These are phyloP conservation scores for Platycheirus albimanus DNA, from an alignment of 2,888 invertebrate genomes.

Conservation along the genomic window DNA sequence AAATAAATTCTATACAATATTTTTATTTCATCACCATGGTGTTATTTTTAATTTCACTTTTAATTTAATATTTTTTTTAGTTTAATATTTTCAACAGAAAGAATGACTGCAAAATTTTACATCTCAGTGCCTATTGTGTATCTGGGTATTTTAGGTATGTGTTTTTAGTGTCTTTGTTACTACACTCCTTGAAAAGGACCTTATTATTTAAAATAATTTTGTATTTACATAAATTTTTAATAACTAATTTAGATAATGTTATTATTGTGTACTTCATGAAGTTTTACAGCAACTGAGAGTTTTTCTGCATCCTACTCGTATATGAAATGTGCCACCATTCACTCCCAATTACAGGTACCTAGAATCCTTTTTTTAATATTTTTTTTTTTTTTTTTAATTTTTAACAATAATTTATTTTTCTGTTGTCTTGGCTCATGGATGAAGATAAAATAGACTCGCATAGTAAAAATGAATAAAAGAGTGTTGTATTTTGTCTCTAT, in stretches of 20 bases:
- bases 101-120: slow-evolving; percentile 61
- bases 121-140: slow-evolving; percentile 49
- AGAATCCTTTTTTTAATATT: slow-evolving; percentile 31
- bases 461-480: slow-evolving; percentile 11
- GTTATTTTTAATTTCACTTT: slow-evolving; percentile 53
- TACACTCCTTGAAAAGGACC: slow-evolving; percentile 49
- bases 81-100: slow-evolving; percentile 49
- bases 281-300: slow-evolving; percentile 32
- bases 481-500: slow-evolving; percentile 33
- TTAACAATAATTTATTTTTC: neutral
- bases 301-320: slow-evolving; percentile 5
- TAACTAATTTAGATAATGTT: slow-evolving; percentile 43
- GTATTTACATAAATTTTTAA: slow-evolving; percentile 64
- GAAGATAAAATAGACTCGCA: neutral
- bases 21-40: slow-evolving; percentile 53
- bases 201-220: slow-evolving; percentile 41
- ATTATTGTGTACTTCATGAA: slow-evolving; percentile 35
- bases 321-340: slow-evolving; percentile 1
- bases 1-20: slow-evolving; percentile 71
- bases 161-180: slow-evolving; percentile 43
- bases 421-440: slow-evolving; percentile 13
- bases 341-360: slow-evolving; percentile 66
- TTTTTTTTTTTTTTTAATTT: too few relatives aligned
- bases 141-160: slow-evolving; percentile 42
- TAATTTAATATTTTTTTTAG: slow-evolving; percentile 30